Evolutionary conservation across 23 tunicate species (phyloP).

Genomic region (Styela plicata): DNA sequence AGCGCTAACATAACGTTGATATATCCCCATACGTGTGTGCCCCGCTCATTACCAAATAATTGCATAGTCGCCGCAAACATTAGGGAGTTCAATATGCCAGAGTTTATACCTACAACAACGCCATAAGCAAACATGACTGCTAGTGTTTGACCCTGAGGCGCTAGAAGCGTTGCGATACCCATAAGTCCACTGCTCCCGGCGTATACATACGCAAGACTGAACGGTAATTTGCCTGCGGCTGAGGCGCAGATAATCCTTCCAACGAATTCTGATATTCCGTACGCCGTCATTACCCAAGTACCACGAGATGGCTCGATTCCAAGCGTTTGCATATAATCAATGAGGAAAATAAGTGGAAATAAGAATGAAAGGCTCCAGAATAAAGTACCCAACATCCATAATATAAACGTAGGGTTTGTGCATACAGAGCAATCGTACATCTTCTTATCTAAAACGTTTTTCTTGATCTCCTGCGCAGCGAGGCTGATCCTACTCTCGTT

Average conservation of each 20-base stretch:
- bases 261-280: slow-evolving; percentile 58
- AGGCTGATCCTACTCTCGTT: slow-evolving; percentile 74
- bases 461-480: slow-evolving; percentile 83
- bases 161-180: slow-evolving; percentile 50
- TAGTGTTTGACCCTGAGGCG: slow-evolving; percentile 53
- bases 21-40: slow-evolving; percentile 80
- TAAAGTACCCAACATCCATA: slow-evolving; percentile 79
- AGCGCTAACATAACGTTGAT: slow-evolving; percentile 87
- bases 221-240: slow-evolving; percentile 42
- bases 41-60: slow-evolving; percentile 64
- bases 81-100: slow-evolving; percentile 76
- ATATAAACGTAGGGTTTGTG: slow-evolving; percentile 35
- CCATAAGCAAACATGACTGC: slow-evolving; percentile 70
- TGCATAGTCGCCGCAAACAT: slow-evolving; percentile 88
- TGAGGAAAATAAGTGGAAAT: slow-evolving; percentile 79
- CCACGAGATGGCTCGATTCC: slow-evolving; percentile 33
- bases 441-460: slow-evolving; percentile 57
- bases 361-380: slow-evolving; percentile 74
- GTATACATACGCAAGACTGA: slow-evolving; percentile 69
- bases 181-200: slow-evolving; percentile 42
- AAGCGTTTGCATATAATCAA: slow-evolving; percentile 64
- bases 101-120: slow-evolving; percentile 65
- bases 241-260: slow-evolving; percentile 68
- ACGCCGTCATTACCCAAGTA: slow-evolving; percentile 66
- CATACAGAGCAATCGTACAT: slow-evolving; percentile 67